These are phyloP conservation scores for Mormyrus lacerda DNA, from an alignment of 2,113 vertebrate genomes.

Conservation along the genomic window DNA sequence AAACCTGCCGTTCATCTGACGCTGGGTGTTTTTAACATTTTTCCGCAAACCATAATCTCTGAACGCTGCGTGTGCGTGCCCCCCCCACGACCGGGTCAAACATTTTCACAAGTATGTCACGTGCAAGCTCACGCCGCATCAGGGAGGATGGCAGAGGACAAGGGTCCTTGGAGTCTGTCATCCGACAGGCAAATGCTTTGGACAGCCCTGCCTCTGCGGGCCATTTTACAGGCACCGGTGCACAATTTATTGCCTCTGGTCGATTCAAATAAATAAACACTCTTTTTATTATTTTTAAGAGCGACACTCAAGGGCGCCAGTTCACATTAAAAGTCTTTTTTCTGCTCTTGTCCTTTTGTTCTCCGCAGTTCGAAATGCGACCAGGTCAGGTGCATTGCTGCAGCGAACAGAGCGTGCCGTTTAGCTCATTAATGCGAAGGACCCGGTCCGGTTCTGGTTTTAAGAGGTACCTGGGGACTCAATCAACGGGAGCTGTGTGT, in stretches of 20 bases:
- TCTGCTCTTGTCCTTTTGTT: not conserved
- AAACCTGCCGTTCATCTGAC: not conserved
- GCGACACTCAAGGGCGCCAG: not conserved
- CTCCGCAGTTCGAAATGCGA: not conserved
- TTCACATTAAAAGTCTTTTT: not conserved
- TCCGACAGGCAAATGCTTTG: not conserved
- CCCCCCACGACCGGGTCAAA: not conserved
- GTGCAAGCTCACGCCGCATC: not conserved
- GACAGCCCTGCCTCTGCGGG: not conserved
- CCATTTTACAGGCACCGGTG: not conserved
- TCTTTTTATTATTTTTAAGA: not conserved
- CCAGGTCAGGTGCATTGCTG: not conserved
- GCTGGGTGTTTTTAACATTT: not conserved
- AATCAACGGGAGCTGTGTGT: conserved; percentile 54
- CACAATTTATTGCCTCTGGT: conserved; percentile 5
- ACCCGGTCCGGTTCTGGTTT: conserved; percentile 30
- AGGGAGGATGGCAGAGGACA: not conserved
- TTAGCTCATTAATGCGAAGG: not conserved
- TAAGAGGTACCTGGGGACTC: conserved; percentile 42
- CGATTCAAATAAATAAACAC: conserved; percentile 1
- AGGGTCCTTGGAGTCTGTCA: not conserved
- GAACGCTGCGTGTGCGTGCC: not conserved
- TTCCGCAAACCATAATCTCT: not conserved
- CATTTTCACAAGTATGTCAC: not conserved
- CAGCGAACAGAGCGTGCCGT: not conserved